Conservation (phyloP, 2,888 invertebrate genomes). For the Hirtodrosophila cameraria region DNA sequence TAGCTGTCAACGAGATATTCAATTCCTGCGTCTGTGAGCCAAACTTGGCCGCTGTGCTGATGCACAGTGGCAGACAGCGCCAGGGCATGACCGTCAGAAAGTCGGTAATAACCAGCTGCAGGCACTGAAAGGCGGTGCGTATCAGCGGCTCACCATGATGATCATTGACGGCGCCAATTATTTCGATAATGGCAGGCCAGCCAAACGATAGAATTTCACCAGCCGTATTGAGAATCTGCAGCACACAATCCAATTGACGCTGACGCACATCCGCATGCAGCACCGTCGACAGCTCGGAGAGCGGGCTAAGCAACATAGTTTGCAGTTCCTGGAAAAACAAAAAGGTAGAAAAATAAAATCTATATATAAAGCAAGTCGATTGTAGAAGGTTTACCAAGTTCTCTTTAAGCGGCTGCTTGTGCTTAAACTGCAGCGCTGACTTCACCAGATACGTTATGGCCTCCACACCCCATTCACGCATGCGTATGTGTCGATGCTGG, state of each 20-base stretch:
- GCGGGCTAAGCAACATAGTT: conserved; percentile 92
- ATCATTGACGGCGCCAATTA: conserved; percentile 97
- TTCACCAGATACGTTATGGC: conserved; percentile 97
- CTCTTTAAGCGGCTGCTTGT: conserved; percentile 91
- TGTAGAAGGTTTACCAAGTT: conserved; percentile 92
- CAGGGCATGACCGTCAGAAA: conserved; percentile 96
- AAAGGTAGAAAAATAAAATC: not conserved
- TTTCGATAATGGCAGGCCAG: conserved; percentile 97
- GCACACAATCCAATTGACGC: conserved; percentile 96
- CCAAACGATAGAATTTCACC: conserved; percentile 97
- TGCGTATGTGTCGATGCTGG: conserved; percentile 96
- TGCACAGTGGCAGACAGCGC: conserved; percentile 94
- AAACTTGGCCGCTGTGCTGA: conserved; percentile 97
- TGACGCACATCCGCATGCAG: conserved; percentile 97
- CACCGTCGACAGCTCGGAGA: conserved; percentile 95
- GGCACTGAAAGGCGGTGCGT: conserved; percentile 97
- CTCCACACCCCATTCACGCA: conserved; percentile 99
- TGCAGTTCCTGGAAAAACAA: conserved; percentile 87
- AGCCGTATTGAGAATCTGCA: conserved; percentile 95
- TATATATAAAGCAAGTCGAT: too few relatives aligned
- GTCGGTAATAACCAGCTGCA: conserved; percentile 97
- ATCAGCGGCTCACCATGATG: conserved; percentile 97
- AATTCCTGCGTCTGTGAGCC: conserved; percentile 98
- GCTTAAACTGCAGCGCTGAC: conserved; percentile 94
- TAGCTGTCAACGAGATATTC: conserved; percentile 98